Conservation (phyloP, 2,797 vertebrate species). For the Lepus oiostolus region DNA sequence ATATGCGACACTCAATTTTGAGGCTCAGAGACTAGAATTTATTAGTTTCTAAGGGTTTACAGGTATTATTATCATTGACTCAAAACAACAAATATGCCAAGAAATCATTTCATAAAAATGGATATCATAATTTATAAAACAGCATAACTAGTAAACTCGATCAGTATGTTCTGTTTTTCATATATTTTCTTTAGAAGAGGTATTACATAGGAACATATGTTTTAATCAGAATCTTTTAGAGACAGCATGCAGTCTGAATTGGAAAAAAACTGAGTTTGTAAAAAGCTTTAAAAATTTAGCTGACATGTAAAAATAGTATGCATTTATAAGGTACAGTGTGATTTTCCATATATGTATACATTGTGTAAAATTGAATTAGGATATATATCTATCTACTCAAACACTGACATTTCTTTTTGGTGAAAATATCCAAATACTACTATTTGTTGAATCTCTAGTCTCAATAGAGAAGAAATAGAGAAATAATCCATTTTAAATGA, state of each 20-base stretch:
- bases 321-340: no score
- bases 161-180: background rate
- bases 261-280: background rate
- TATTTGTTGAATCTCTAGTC: no score
- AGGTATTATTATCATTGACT: background rate
- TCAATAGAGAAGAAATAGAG: no score
- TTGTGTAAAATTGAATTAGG: no score
- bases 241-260: background rate
- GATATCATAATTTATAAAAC: constrained; percentile 25
- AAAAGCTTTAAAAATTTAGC: no score
- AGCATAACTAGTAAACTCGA: background rate
- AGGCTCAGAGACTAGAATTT: constrained; percentile 16
- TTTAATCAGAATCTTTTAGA: background rate
- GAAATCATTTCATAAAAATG: background rate
- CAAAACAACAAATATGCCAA: background rate
- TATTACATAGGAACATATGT: background rate
- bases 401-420: no score
- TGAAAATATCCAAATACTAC: no score
- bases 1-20: constrained; percentile 19
- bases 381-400: no score
- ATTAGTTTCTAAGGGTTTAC: constrained; percentile 38
- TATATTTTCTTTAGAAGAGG: background rate
- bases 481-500: background rate
- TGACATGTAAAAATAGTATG: no score
- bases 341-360: no score